Conservation (phyloP, 2,113 vertebrate genomes). For the Sorex araneus region DNA sequence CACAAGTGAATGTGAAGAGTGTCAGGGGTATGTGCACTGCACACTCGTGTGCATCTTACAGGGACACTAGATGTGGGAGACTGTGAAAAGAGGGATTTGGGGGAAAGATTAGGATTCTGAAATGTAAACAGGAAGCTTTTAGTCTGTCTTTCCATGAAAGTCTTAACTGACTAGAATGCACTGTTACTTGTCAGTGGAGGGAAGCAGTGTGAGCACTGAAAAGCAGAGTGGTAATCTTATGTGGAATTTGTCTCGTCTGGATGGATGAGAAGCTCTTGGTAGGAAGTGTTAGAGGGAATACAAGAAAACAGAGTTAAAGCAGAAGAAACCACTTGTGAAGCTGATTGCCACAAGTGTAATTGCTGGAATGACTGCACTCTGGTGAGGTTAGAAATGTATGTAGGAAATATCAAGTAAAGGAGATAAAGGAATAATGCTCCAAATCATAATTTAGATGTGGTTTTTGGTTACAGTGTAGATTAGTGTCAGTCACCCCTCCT, state of each 20-base stretch:
- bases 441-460: accelerated
- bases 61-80: neutral
- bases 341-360: neutral
- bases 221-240: neutral
- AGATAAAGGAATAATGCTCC: neutral
- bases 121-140: neutral
- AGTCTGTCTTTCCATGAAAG: neutral
- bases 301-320: neutral
- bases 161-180: neutral
- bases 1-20: neutral
- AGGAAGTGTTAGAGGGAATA: neutral
- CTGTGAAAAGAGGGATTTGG: neutral
- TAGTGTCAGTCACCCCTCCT: neutral
- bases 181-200: neutral
- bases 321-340: neutral
- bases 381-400: neutral
- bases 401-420: neutral
- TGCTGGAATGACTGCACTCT: neutral
- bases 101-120: neutral
- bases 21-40: accelerated
- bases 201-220: neutral
- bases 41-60: accelerated
- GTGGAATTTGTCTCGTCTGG: neutral
- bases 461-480: neutral
- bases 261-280: neutral